Conservation (phyloP, 2,888 invertebrate species). For the Anorthoa munda region DNA sequence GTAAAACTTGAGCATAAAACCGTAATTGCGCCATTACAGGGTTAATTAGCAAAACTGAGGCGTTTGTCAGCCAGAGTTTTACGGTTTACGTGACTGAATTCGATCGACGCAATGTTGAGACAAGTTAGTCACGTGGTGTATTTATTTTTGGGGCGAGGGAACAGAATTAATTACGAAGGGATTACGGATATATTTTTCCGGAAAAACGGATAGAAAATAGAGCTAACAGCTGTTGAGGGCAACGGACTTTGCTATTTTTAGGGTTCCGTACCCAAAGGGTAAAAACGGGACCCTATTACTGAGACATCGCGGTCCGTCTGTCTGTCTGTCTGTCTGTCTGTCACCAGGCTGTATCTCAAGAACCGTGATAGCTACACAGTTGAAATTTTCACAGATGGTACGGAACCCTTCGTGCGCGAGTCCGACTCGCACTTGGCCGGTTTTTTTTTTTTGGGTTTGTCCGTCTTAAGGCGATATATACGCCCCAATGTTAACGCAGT, state of each 20-base stretch:
- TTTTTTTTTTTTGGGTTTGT: too few relatives aligned
- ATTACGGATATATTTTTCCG: conserved; percentile 38
- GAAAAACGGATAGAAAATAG: conserved; percentile 33
- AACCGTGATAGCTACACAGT: too few relatives aligned
- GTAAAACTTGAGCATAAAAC: conserved; percentile 85
- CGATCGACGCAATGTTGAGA: conserved; percentile 65
- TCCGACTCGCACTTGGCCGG: too few relatives aligned
- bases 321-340: too few relatives aligned
- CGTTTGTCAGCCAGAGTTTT: conserved; percentile 83
- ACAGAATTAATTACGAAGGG: conserved; percentile 66
- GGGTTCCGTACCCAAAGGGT: too few relatives aligned
- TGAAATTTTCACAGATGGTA: too few relatives aligned
- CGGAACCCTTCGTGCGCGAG: too few relatives aligned
- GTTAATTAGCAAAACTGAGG: conserved; percentile 84
- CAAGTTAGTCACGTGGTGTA: conserved; percentile 66
- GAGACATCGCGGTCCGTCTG: too few relatives aligned
- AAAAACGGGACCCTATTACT: too few relatives aligned
- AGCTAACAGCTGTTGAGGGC: conserved; percentile 22
- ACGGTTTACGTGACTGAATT: conserved; percentile 81
- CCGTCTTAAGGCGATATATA: too few relatives aligned
- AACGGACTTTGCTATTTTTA: conserved; percentile 6
- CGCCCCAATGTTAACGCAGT: too few relatives aligned
- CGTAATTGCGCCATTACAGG: conserved; percentile 84
- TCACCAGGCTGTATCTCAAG: too few relatives aligned
- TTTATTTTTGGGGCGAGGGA: conserved; percentile 68